Conservation (phyloP, 2,888 invertebrate genomes). For the Brassicogethes aeneus region DNA sequence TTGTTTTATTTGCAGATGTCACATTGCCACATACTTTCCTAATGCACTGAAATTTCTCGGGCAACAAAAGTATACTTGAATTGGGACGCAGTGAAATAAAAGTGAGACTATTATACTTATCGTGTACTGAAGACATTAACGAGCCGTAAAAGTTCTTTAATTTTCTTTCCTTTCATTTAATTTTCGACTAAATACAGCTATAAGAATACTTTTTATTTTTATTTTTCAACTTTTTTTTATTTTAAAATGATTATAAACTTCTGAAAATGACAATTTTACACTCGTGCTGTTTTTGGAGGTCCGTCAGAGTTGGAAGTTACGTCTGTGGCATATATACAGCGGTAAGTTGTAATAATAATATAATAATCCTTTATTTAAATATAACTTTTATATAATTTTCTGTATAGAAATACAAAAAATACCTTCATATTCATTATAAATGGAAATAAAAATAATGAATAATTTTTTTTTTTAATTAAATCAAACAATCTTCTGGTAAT, state of each 20-base stretch:
- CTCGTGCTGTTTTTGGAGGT: constrained; percentile 70
- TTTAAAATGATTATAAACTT: neutral
- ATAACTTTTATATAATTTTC: no score
- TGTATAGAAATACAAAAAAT: no score
- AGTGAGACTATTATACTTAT: neutral
- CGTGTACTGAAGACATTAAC: constrained; percentile 11
- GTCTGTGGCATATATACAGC: constrained; percentile 62
- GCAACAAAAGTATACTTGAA: neutral
- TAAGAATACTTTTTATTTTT: neutral
- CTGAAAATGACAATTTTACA: constrained; percentile 59
- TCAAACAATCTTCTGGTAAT: no score
- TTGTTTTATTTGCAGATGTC: no score
- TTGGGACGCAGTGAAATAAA: neutral
- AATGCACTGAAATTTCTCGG: no score
- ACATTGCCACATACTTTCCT: no score
- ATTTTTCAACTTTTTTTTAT: neutral
- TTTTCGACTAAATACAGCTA: neutral
- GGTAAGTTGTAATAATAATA: no score
- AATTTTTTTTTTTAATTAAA: no score
- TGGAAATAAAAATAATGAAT: no score
- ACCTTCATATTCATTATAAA: no score
- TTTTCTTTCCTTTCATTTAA: neutral
- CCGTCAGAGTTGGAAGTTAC: constrained; percentile 64
- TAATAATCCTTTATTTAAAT: no score
- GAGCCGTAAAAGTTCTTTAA: constrained; percentile 8